A percentile compares a stretch with the other conserved stretches of the same genome.
Conservation (phyloP, 1,140 invertebrate species). For the Drosophila jambulina region DNA sequence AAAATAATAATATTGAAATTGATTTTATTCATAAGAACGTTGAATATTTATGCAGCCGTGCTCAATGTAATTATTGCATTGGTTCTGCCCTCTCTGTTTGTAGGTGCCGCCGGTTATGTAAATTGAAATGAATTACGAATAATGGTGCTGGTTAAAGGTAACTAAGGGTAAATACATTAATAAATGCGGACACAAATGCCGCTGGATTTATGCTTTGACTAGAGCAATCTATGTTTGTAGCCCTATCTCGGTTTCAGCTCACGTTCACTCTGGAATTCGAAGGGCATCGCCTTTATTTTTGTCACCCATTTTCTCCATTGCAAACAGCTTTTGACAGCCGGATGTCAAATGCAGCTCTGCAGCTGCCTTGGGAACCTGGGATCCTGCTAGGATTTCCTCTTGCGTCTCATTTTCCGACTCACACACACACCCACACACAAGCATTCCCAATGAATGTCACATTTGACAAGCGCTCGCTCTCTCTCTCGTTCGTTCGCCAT, state of each 20-base stretch:
- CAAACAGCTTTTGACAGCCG: slow-evolving; percentile 69
- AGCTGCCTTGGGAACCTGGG: slow-evolving; percentile 23
- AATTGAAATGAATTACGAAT: slow-evolving; percentile 48
- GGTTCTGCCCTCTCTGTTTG: slow-evolving; percentile 17
- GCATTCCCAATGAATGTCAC: slow-evolving; percentile 59
- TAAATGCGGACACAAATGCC: slow-evolving; percentile 23
- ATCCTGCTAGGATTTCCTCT: slow-evolving; percentile 21
- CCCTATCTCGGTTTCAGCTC: slow-evolving; percentile 20
- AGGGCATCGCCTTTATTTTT: slow-evolving; percentile 15
- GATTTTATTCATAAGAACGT: slow-evolving; percentile 61
- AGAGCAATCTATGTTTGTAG: slow-evolving; percentile 1
- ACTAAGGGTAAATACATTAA: slow-evolving; percentile 46
- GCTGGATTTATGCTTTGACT: slow-evolving; percentile 12
- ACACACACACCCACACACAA: background rate
- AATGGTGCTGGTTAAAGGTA: slow-evolving; percentile 2
- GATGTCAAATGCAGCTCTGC: slow-evolving; percentile 60
- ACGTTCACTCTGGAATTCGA: slow-evolving; percentile 12
- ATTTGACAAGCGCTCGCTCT: slow-evolving; percentile 53
- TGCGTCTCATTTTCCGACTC: slow-evolving; percentile 18
- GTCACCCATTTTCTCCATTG: slow-evolving; percentile 17
- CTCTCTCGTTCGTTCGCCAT: slow-evolving; percentile 37
- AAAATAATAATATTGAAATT: slow-evolving; percentile 72
- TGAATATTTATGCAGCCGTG: slow-evolving; percentile 56
- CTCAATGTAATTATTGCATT: slow-evolving; percentile 70
- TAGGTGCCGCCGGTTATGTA: slow-evolving; percentile 23